Evolutionary conservation across 2,797 vertebrate genomes (phyloP).

Genomic region (Coluber constrictor): DNA sequence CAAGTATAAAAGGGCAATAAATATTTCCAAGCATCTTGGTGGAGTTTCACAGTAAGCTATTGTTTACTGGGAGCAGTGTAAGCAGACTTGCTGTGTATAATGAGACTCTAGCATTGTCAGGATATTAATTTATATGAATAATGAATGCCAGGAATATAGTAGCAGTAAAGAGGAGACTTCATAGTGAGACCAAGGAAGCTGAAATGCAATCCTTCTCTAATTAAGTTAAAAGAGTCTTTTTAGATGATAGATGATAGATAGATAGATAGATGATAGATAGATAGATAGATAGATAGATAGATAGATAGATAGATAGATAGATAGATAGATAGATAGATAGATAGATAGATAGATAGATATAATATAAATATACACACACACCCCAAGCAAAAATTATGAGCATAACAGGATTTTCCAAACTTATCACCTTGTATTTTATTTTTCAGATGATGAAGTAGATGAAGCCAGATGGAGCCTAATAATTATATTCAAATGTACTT

Average conservation of each 20-base stretch:
- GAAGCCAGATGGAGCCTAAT: background rate
- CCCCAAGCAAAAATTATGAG: background rate
- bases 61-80: conserved; percentile 3
- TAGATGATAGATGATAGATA: background rate
- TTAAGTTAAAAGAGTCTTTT: background rate
- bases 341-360: too few species aligned
- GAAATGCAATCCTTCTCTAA: conserved; percentile 4
- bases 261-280: too few species aligned
- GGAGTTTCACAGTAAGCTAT: conserved; percentile 4
- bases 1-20: conserved; percentile 8
- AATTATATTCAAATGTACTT: background rate
- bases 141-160: conserved; percentile 6
- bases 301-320: too few species aligned
- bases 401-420: background rate
- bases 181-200: background rate
- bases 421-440: background rate
- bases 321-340: too few species aligned
- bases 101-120: background rate
- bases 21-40: conserved; percentile 20
- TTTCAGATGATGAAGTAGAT: background rate
- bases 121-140: conserved; percentile 35
- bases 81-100: conserved; percentile 17
- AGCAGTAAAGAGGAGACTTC: background rate
- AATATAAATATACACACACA: too few species aligned
- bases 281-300: too few species aligned